Evolutionary conservation across 2,888 invertebrate genomes (phyloP), one percentile per base, ranked within the genome.

Genomic region (Tuberolachnus salignus): DNA sequence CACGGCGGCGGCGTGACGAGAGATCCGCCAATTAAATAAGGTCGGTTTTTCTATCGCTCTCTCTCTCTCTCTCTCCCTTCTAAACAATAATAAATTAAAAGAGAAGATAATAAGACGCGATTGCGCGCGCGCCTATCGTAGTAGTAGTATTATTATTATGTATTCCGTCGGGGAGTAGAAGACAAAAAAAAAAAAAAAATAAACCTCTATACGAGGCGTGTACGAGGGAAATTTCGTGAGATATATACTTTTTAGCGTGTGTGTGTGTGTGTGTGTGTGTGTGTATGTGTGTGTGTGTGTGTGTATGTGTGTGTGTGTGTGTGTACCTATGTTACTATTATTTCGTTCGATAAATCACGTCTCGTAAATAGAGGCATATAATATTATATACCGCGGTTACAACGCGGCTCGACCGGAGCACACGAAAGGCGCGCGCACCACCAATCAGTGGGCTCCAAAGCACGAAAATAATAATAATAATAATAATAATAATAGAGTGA

Each of bases 21-120:
- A 78, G 78, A 78, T 78, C 59, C 78, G 69, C 78, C 78, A 78
- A 78, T 78, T 78, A 78, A 78, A 78, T 59, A 34, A 67, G 57
- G 34, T 66, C 67, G 57, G 34, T 66, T 78, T 67, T 67, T 57
- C 34, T 64, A n/a, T n/a, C n/a, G n/a, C n/a, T n/a, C n/a, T n/a
- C n/a, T n/a, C n/a, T 55, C 63, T 53, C 49, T 44, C 44, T 21
- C 10, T 49, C 23, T 8, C 16, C 6, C n/a, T 10, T 11, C 21
- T 19, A 74, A 78, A 69, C 78, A 69, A 69, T 78, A 78, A 78
- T 78, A 78, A 78, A 78, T 78, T 59, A 78, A 78, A 78, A 49
- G 78, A 69, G 59, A n/a, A 78, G 78, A 78, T 78, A 69, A 78
- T 69, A 61, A 67, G 57, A 67, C 78, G 78, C 69, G 78, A 78